Evolutionary conservation across 2,113 vertebrate species (phyloP), one percentile per base, ranked within the genome.

Genomic region (Falco punctatus): DNA sequence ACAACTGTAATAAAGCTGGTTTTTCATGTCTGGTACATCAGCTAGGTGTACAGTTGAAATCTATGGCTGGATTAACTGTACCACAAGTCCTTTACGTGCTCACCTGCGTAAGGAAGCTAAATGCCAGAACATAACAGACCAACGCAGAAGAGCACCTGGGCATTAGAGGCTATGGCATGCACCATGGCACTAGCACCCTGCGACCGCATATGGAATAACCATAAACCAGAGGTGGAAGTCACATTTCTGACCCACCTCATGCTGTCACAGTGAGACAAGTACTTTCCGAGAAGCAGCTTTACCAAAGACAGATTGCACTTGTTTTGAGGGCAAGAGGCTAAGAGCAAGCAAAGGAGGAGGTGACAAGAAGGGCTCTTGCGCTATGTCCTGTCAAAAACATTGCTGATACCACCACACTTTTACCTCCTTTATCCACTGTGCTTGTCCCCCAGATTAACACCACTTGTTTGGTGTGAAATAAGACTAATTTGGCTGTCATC

Each of bases 101-200:
- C 38, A 70, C 33, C 33, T 19, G 13, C n/a, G 80, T 38, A 70
- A 75, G 28, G 33, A 48, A 80, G 44, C 13, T 49, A 9, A 19
- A 18, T 71, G 38, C 26, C 44, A 51, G 75, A 89, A 70, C 24
- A 7, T 19, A 75, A 69, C 30, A 55, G 16, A 22, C 7, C 38
- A 67, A 19, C 0, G 5, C 32, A 59, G 69, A 75, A 70, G 21
- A 61, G 28, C 14, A 73, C 15, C 35, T 46, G 16, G 27, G 32
- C 20, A 57, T 1, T 1, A 46, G 52, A 46, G 9, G 28, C 32
- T 15, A 6, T 4, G 21, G 44, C 32, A 33, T 13, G 57, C 0
- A 0, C 14, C 6, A 22, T 61, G 30, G 61, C 28, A 54, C 52
- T 11, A 82, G 19, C 46, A 52, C 13, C 48, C 35, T 62, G 33